Evolutionary conservation across 2,113 vertebrate species (phyloP).

Genomic region (Ammodytes dubius): DNA sequence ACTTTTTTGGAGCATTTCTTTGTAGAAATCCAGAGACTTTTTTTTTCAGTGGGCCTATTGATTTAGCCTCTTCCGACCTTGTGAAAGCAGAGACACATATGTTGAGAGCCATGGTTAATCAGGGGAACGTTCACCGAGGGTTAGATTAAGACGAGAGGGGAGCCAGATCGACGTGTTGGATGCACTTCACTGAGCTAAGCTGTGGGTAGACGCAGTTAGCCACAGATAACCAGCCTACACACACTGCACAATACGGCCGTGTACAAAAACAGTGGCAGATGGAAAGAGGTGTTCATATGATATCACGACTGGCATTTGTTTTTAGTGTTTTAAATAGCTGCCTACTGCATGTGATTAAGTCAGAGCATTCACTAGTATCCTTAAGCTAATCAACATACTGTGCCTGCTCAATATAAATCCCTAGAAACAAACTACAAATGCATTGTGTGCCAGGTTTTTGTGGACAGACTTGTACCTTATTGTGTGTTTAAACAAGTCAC

Average conservation of each 20-base stretch:
- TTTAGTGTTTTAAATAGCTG: slow-evolving; percentile 12
- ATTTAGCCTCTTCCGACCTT: slow-evolving; percentile 49
- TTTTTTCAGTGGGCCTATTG: slow-evolving; percentile 45
- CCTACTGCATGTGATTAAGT: slow-evolving; percentile 29
- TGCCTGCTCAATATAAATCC: neutral
- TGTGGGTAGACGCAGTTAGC: slow-evolving; percentile 52
- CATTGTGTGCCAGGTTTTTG: neutral
- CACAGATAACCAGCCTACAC: slow-evolving; percentile 61
- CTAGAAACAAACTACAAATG: neutral
- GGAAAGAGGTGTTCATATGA: slow-evolving; percentile 43
- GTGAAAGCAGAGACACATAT: slow-evolving; percentile 54
- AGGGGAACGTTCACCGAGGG: slow-evolving; percentile 43
- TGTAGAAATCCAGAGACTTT: slow-evolving; percentile 28
- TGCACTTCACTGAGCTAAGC: slow-evolving; percentile 52
- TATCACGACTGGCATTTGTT: slow-evolving; percentile 24
- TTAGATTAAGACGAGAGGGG: slow-evolving; percentile 50
- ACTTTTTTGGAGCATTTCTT: neutral
- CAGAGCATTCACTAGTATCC: neutral
- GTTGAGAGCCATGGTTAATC: slow-evolving; percentile 66
- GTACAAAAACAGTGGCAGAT: slow-evolving; percentile 59
- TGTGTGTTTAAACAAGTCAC: neutral
- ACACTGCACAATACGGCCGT: slow-evolving; percentile 37
- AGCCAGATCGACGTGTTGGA: slow-evolving; percentile 54
- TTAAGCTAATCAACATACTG: neutral
- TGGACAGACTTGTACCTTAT: neutral